Evolutionary conservation across 1,140 invertebrate genomes (phyloP).

Genomic region (Microvelia longipes): DNA sequence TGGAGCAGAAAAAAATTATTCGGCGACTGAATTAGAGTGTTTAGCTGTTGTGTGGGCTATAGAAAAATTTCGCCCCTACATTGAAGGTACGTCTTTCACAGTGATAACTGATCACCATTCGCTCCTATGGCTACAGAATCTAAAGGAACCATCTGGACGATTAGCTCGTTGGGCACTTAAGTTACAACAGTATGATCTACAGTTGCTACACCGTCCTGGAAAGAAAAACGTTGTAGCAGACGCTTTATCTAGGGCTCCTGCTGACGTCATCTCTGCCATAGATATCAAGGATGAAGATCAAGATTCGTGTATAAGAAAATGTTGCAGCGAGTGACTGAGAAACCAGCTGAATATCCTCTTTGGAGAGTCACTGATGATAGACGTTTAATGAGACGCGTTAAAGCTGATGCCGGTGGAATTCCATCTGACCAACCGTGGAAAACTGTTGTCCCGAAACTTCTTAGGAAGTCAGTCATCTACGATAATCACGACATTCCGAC

Average conservation of each 20-base stretch:
- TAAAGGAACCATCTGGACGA: constrained; percentile 29
- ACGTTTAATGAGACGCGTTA: not conserved
- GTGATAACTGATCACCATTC: constrained; percentile 32
- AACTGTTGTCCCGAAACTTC: not conserved
- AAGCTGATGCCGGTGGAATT: not conserved
- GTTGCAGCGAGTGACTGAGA: not conserved
- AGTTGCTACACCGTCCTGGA: constrained; percentile 17
- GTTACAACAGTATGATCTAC: constrained; percentile 25
- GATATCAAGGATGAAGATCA: not conserved
- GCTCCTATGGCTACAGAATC: constrained; percentile 31
- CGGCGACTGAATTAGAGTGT: constrained; percentile 32
- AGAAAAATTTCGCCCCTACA: constrained; percentile 24
- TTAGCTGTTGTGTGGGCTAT: constrained; percentile 30
- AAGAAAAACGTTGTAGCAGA: constrained; percentile 16
- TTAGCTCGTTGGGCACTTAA: constrained; percentile 26
- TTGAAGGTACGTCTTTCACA: constrained; percentile 27
- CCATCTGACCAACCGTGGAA: not conserved
- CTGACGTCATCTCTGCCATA: not conserved
- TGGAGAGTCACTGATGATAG: not conserved
- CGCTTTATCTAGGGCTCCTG: constrained; percentile 3
- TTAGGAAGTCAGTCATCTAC: not conserved
- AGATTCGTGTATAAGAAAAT: not conserved
- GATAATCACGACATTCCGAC: not conserved
- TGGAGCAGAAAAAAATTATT: constrained; percentile 30
- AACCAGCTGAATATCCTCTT: not conserved